Evolutionary conservation across 2,888 invertebrate species (phyloP), one percentile per base, ranked within the genome.

Genomic region (Brenthis hecate): DNA sequence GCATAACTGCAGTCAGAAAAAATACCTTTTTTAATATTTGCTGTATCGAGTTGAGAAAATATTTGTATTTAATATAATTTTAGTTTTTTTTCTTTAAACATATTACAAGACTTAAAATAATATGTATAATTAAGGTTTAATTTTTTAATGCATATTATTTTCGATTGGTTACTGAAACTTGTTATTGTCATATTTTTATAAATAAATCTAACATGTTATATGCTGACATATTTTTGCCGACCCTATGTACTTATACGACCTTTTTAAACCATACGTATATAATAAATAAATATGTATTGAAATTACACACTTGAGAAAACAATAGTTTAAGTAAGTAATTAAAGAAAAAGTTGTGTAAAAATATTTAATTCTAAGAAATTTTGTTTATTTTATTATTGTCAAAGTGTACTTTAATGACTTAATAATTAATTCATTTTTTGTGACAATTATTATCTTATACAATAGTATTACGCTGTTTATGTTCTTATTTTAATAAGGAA

Each of bases 401-500:
- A 53, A 51, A 53, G 13, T 16, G 51, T 53, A 8, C 8, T 11
- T 19, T 19, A 19, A 19, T 19, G 36, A 43, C 36, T 1, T 11
- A 11, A 43, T 43, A 32, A 62, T 36, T 36, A 36, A 62, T 56
- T 53, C 14, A 8, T 56, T 57, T 65, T 70, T 65, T 66, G 43
- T 53, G 23, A 56, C 28, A 64, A 69, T 66, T 57, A 69, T 65
- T 53, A 66, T 66, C 54, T 69, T 56, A 65, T 71, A 70, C 66
- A 70, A 56, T 65, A 28, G 65, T 63, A 65, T 65, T 70, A 65
- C 56, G 23, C 23, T 43, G 36, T 56, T 65, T 56, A 56, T 65
- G 19, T 47, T 47, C 47, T 56, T 54, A 57, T 65, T 60, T 63
- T 70, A 63, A 70, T 68, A 62, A 70, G 72, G 72, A 72, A 72